Evolutionary conservation across 2,113 vertebrate genomes (phyloP).

Genomic region (Oryctolagus cuniculus): mOryCun1.1 NC_091443.1:49952501-49953000

Average conservation of each 20-base stretch:
- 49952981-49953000: not conserved
- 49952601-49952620: constrained; percentile 3
- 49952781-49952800: not conserved
- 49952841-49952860: constrained; percentile 54
- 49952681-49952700: not conserved
- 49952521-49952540: not conserved
- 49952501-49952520: not conserved
- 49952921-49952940: constrained; percentile 4
- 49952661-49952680: not conserved
- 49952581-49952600: not conserved
- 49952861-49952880: constrained; percentile 51
- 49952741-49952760: constrained; percentile 19
- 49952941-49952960: not conserved
- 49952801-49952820: constrained; percentile 40
- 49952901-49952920: constrained; percentile 56
- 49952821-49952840: constrained; percentile 65
- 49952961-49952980: not conserved
- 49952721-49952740: constrained; percentile 20
- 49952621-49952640: not conserved
- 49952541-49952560: not conserved
- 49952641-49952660: not conserved
- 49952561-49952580: not conserved
- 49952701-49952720: constrained; percentile 22
- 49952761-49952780: constrained; percentile 53
- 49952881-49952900: constrained; percentile 53